Evolutionary conservation across 2,888 invertebrate species (phyloP).

Genomic region (Drosophila siamana): DNA sequence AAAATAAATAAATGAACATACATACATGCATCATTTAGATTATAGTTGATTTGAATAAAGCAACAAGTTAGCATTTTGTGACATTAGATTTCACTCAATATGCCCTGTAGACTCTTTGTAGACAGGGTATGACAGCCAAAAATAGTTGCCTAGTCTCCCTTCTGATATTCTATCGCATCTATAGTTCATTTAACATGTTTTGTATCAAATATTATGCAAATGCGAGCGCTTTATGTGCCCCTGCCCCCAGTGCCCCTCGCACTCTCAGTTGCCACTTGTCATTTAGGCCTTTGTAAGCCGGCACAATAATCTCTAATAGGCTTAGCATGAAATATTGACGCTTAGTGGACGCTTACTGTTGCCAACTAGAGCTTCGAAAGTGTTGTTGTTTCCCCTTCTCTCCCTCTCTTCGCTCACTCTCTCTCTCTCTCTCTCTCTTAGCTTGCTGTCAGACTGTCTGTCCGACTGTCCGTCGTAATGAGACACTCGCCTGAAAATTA

Average conservation of each 20-base stretch:
- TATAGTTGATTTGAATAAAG: no score
- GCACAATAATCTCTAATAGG: constrained; percentile 77
- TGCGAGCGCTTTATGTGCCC: constrained; percentile 46
- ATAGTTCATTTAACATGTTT: constrained; percentile 34
- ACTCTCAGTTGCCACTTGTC: constrained; percentile 59
- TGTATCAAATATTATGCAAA: constrained; percentile 64
- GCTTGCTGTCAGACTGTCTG: neutral
- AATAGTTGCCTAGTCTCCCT: neutral
- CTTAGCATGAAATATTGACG: constrained; percentile 78
- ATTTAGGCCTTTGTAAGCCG: constrained; percentile 72
- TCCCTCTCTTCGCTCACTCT: no score
- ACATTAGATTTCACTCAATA: neutral
- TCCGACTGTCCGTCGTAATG: constrained; percentile 47
- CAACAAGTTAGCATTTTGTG: no score
- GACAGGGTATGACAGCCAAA: neutral
- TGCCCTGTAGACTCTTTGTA: neutral
- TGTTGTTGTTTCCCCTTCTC: constrained; percentile 38
- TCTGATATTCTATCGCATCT: constrained; percentile 5
- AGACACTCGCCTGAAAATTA: constrained; percentile 61
- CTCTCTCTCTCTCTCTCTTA: constrained; percentile 2
- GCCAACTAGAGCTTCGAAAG: constrained; percentile 63
- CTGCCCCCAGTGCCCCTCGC: neutral
- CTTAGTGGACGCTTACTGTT: constrained; percentile 75
- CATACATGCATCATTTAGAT: no score
- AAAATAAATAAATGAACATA: no score